A percentile compares a stretch with the other conserved stretches of the same genome.
phyloP scores from a whole-genome alignment of 2,888 invertebrate genomes.

The Dorcus parallelipipedus region DNA sequence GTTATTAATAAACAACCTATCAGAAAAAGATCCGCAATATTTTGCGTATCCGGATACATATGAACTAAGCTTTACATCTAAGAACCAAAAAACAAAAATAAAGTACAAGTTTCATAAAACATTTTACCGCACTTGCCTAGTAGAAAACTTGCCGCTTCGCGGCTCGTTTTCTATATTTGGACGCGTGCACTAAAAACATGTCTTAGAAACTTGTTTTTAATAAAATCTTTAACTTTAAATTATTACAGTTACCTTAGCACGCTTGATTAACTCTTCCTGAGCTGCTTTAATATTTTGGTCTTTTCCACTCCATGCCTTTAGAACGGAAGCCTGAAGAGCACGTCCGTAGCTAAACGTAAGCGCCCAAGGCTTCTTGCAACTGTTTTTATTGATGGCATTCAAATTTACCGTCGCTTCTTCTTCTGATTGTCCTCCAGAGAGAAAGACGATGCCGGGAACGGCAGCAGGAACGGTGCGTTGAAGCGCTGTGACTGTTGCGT shows the following conservation, averaged over 20 bases:
- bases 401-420: conserved; percentile 92
- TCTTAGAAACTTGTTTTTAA: no score
- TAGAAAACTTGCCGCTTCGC: no score
- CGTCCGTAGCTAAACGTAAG: conserved; percentile 95
- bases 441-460: conserved; percentile 90
- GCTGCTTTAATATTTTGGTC: conserved; percentile 76
- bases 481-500: conserved; percentile 87
- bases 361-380: conserved; percentile 84
- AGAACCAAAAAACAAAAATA: no score
- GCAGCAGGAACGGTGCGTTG: conserved; percentile 89
- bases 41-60: no score
- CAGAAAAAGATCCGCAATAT: no score
- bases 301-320: conserved; percentile 90
- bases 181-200: no score
- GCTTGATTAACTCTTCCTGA: conserved; percentile 81
- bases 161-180: no score
- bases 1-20: no score
- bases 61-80: no score
- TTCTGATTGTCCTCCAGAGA: conserved; percentile 96
- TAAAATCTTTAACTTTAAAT: no score
- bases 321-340: conserved; percentile 93
- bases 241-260: conserved; percentile 66
- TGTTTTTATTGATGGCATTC: conserved; percentile 92
- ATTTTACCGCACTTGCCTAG: no score
- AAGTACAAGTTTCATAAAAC: no score